Percentiles rank a stretch among this genome's conserved stretches.
Evolutionary conservation across 2,888 invertebrate species (phyloP).

Genomic region (Lysandra coridon): DNA sequence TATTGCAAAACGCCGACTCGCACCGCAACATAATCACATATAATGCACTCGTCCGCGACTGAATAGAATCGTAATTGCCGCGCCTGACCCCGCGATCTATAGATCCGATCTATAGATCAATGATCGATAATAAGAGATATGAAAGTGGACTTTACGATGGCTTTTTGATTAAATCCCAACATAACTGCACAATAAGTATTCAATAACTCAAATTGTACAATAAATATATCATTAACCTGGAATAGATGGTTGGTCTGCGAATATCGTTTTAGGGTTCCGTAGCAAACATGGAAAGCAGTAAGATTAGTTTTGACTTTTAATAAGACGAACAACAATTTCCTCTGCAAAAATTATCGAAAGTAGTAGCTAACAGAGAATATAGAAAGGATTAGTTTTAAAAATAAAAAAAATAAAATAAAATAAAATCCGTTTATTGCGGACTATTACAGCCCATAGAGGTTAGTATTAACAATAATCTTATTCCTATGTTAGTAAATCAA

Average conservation of each 20-base stretch:
- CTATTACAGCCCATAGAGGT: too few species aligned
- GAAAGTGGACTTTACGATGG: conserved; percentile 48
- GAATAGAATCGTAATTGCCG: conserved; percentile 62
- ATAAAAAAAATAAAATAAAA: too few species aligned
- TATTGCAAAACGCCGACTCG: conserved; percentile 9
- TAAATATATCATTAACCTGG: conserved; percentile 2
- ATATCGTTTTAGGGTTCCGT: not conserved
- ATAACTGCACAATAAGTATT: conserved; percentile 30
- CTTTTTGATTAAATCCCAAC: conserved; percentile 36
- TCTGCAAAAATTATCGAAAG: too few species aligned
- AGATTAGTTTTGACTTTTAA: too few species aligned
- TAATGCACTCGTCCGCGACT: conserved; percentile 42
- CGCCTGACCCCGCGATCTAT: conserved; percentile 58
- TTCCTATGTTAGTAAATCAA: too few species aligned
- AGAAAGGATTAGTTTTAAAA: too few species aligned
- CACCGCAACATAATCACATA: conserved; percentile 39
- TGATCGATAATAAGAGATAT: conserved; percentile 63
- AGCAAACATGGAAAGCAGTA: too few species aligned
- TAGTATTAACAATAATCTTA: too few species aligned
- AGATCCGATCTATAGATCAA: conserved; percentile 69
- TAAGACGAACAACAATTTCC: too few species aligned
- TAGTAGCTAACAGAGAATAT: too few species aligned
- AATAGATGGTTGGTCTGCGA: not conserved
- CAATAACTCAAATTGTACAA: not conserved
- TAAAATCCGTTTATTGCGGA: too few species aligned